Evolutionary conservation across 2,113 vertebrate species (phyloP), one percentile per base, ranked within the genome.

Genomic region (Hylia prasina): DNA sequence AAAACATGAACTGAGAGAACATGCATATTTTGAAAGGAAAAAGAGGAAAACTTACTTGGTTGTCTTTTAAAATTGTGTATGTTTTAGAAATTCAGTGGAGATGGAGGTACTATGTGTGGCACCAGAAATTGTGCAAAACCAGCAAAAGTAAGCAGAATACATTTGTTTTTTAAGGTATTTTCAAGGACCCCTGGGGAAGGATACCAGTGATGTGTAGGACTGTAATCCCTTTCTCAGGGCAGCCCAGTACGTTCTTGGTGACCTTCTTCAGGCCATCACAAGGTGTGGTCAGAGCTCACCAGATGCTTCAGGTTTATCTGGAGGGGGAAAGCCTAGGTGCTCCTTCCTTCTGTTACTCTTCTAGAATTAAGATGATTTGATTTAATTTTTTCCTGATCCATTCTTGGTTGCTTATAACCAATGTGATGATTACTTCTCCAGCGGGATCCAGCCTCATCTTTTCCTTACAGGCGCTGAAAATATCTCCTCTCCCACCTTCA

Each of bases 141-240:
- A 60, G 45, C 12, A 54, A 63, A 85, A 58, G 4, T 13, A 39
- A 19, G 30, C 6, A 20, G 44, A 61, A 71, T 0, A 2, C 4
- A 10, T 48, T 83, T 61, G n/a, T 16, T 27, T 73, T 90, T 33
- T 39, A 64, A 75, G 15, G 13, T 40, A 33, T 45, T 84, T 75
- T 35, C 23, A 47, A 11, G 24, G 18, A n/a, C 4, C 5, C 4
- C 15, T 10, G 3, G 4, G 7, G 18, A 31, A 84, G 7, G 17
- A 61, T 0, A 28, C 8, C 28, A 45, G 37, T 2, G 2, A 58
- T 45, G 5, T n/a, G 22, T 27, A 69, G 17, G 40, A 28, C 9
- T 4, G 2, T 44, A 70, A 53, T 50, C 13, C 4, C 9, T 56
- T 37, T 45, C 22, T 37, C 2, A 0, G 11, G 22, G 22, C 25